phyloP scores from a whole-genome alignment of 2,888 invertebrate species.

The Cosmia pyralina region DNA sequence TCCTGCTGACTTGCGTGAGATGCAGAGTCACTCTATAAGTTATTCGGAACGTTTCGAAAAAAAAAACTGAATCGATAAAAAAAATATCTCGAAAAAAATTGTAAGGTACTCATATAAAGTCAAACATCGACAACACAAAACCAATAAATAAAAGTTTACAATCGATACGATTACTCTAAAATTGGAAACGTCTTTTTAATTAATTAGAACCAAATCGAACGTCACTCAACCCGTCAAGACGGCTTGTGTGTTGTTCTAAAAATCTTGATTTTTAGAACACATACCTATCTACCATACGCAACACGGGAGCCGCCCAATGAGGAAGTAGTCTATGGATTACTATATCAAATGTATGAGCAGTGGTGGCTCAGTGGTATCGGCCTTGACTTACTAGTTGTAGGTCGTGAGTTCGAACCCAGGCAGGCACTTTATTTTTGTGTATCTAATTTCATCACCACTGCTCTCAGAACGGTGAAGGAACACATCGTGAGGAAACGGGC shows the following conservation, averaged over 20 bases:
- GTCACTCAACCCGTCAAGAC: not conserved
- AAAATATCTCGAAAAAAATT: too few relatives aligned
- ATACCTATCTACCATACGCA: not conserved
- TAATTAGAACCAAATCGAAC: not conserved
- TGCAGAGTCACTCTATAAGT: constrained; percentile 4
- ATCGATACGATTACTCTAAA: not conserved
- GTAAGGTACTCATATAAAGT: too few relatives aligned
- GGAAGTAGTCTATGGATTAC: not conserved
- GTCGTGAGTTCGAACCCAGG: too few relatives aligned
- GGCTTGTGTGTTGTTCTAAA: too few relatives aligned
- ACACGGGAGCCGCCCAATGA: not conserved
- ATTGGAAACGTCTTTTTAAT: not conserved
- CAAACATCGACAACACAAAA: too few relatives aligned
- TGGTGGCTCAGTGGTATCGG: too few relatives aligned
- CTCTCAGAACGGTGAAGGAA: too few relatives aligned
- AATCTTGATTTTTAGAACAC: not conserved
- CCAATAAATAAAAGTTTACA: too few relatives aligned
- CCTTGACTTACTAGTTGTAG: too few relatives aligned
- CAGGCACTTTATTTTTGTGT: too few relatives aligned
- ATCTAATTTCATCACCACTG: too few relatives aligned
- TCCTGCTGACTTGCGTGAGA: constrained; percentile 22
- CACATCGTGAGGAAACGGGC: too few relatives aligned
- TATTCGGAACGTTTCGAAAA: constrained; percentile 8
- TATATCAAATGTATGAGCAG: not conserved
- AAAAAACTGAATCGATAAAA: not conserved